Evolutionary conservation across 2,888 invertebrate genomes (phyloP).

Genomic region (Ditula angustiorana): DNA sequence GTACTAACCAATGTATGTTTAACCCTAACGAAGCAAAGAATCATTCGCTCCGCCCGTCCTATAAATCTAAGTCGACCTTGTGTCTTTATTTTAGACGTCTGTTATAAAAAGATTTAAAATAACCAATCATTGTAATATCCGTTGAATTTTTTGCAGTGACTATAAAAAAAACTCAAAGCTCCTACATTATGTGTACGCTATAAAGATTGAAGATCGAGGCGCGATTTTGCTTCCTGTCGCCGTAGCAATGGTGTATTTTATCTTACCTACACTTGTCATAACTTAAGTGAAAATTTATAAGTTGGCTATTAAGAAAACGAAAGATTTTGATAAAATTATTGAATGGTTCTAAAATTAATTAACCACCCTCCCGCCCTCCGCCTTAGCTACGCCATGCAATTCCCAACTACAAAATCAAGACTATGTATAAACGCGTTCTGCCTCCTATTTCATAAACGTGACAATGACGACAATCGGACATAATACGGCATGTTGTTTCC

Average conservation of each 20-base stretch:
- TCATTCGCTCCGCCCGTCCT: not conserved
- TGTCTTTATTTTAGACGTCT: not conserved
- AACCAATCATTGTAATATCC: slow-evolving; percentile 38
- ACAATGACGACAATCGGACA: no score
- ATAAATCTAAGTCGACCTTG: slow-evolving; percentile 11
- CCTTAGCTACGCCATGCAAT: no score
- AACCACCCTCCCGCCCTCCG: no score
- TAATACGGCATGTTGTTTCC: no score
- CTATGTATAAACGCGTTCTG: no score
- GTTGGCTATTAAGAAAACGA: not conserved
- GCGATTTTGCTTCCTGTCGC: not conserved
- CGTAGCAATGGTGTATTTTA: not conserved
- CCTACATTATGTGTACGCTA: not conserved
- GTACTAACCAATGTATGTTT: no score
- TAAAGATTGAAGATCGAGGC: not conserved
- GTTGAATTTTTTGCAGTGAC: slow-evolving; percentile 24
- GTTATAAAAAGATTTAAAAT: slow-evolving; percentile 29
- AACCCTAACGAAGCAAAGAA: not conserved
- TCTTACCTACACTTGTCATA: not conserved
- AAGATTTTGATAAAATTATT: no score
- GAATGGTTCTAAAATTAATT: no score
- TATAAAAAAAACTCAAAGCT: slow-evolving; percentile 7
- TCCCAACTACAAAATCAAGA: no score
- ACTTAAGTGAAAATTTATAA: not conserved
- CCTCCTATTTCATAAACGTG: no score